Conservation (phyloP, 2,797 vertebrate genomes). For the Ctenochaetus hawaiiensis region DNA sequence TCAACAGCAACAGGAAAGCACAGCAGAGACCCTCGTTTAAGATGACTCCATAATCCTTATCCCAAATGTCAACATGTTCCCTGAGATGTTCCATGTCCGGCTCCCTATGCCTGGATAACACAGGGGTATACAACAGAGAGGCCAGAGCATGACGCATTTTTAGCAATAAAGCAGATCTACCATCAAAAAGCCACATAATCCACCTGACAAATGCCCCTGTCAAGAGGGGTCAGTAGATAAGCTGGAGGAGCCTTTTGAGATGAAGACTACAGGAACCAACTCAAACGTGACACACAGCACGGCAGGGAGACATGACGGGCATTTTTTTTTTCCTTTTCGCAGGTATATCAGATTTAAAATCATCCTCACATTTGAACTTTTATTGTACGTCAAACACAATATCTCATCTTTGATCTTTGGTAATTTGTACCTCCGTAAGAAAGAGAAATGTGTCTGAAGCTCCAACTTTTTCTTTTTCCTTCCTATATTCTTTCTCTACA, state of each 20-base stretch:
- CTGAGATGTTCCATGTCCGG: constrained; percentile 59
- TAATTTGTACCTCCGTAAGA: constrained; percentile 15
- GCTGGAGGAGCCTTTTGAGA: constrained; percentile 61
- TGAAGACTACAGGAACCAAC: constrained; percentile 48
- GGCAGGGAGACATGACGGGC: neutral
- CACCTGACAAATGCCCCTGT: constrained; percentile 72
- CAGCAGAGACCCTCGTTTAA: constrained; percentile 74
- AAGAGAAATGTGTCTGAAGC: neutral
- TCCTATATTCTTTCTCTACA: neutral
- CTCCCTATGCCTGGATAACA: constrained; percentile 54
- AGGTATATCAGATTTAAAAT: constrained; percentile 1
- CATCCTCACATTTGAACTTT: constrained; percentile 3
- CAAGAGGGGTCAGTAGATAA: constrained; percentile 70
- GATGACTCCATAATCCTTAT: constrained; percentile 81
- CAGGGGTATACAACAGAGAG: constrained; percentile 39
- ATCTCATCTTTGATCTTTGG: constrained; percentile 17
- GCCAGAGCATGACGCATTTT: constrained; percentile 61
- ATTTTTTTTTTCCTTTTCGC: neutral
- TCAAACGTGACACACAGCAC: constrained; percentile 44
- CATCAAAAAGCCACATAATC: constrained; percentile 69
- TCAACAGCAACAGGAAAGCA: constrained; percentile 76
- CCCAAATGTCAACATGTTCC: constrained; percentile 84
- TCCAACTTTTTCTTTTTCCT: neutral
- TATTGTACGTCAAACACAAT: constrained; percentile 7
- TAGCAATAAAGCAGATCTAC: constrained; percentile 63